A percentile compares a stretch with the other conserved stretches of the same genome.
Conservation (phyloP, 2,797 vertebrate genomes). For the Melanotaenia trifasciata region DNA sequence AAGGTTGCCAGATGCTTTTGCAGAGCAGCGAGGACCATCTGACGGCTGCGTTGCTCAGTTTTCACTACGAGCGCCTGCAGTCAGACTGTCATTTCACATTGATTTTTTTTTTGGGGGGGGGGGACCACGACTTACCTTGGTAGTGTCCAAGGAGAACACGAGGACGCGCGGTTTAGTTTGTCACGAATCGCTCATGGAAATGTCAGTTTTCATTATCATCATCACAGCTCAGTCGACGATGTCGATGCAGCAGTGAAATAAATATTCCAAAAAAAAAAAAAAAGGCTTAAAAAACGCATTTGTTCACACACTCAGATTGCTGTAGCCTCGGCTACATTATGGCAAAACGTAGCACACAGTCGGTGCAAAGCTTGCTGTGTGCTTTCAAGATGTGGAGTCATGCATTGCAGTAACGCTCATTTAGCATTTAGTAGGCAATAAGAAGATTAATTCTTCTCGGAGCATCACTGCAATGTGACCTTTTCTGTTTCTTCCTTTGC, state of each 20-base stretch:
- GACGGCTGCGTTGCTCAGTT: constrained; percentile 62
- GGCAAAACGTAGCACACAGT: constrained; percentile 56
- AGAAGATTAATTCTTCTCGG: constrained; percentile 55
- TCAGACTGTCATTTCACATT: constrained; percentile 57
- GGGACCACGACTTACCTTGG: constrained; percentile 53
- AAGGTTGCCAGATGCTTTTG: constrained; percentile 66
- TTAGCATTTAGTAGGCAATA: constrained; percentile 14
- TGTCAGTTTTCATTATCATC: constrained; percentile 55
- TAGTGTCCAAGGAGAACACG: constrained; percentile 68
- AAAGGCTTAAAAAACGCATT: constrained; percentile 33
- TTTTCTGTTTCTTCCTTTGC: constrained; percentile 75
- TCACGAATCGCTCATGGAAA: constrained; percentile 61
- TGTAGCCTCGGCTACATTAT: constrained; percentile 50
- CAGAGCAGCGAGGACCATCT: constrained; percentile 60
- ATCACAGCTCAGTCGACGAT: constrained; percentile 37
- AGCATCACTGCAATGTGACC: constrained; percentile 76
- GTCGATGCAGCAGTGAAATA: constrained; percentile 46
- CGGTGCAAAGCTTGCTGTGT: constrained; percentile 28
- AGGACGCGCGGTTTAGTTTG: constrained; percentile 53
- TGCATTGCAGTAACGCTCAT: constrained; percentile 24
- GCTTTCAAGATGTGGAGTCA: constrained; percentile 25
- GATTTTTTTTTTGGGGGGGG: background rate
- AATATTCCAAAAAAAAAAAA: constrained; percentile 13
- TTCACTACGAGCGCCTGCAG: constrained; percentile 51
- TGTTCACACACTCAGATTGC: constrained; percentile 44